Evolutionary conservation across 2,888 invertebrate species (phyloP).

Genomic region (Cynaeus angustus): DNA sequence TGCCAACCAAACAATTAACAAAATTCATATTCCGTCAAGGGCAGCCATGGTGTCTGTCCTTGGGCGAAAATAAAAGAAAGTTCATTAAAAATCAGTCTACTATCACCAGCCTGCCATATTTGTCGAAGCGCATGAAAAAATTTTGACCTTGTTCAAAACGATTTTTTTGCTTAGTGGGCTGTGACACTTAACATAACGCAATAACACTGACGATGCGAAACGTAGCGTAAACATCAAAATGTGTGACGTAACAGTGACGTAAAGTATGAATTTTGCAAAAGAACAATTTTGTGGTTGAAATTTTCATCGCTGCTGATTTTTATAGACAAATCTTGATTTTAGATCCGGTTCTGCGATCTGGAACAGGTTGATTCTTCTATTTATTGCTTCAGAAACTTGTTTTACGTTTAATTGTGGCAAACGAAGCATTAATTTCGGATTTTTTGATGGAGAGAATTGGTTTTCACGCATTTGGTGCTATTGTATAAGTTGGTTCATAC

Average conservation of each 20-base stretch:
- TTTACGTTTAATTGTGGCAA: conserved; percentile 9
- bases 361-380: conserved; percentile 12
- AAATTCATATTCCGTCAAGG: no score
- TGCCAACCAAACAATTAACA: background rate
- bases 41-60: background rate
- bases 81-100: conserved; percentile 8
- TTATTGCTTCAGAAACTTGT: conserved; percentile 11
- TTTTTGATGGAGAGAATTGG: background rate
- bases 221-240: conserved; percentile 2
- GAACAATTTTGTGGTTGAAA: background rate
- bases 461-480: no score
- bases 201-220: background rate
- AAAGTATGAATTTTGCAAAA: no score
- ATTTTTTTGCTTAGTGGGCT: background rate
- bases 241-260: background rate
- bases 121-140: conserved; percentile 1
- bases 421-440: conserved; percentile 1
- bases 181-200: background rate
- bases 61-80: conserved; percentile 1
- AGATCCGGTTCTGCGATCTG: conserved; percentile 5
- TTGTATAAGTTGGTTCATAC: no score
- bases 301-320: background rate
- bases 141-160: background rate
- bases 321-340: conserved; percentile 2
- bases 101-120: conserved; percentile 15